Base-by-base conservation (phyloP, 2,113 vertebrate species). In the Mus musculus region DNA sequence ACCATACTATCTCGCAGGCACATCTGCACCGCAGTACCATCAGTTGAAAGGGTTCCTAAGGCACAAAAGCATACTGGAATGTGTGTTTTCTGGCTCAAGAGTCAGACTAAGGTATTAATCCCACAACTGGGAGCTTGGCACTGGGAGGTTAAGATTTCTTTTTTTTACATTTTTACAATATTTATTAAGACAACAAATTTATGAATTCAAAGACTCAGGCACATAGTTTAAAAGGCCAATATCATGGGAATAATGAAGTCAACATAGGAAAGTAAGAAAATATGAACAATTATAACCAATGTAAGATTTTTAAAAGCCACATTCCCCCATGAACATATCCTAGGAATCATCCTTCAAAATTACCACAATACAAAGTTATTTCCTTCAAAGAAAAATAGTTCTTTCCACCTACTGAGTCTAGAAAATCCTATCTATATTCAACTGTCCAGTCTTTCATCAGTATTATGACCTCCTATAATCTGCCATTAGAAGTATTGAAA, bases 111-210 rank as follows among this genome's bases (percentile, higher is more conserved):
- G 73, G 82, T 54, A 95, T 72, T 39, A 65, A 93, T 88, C 28
- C 59, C 39, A 86, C 46, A 90, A 9, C n/a, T 77, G 22, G 59
- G n/a, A 88, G 9, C 4, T 72, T 90, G 52, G 81, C 63, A 81
- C 75, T n/a, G 10, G 30, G 85, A 95, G 26, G n/a, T 88, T 76
- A 49, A 49, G 49, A 49, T 49, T 49, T 49, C 42, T 3, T 49
- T 7, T 49, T 49, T 49, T 7, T 49, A 98, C 65, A 85, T 98
- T 98, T 99, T 98, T 98, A 98, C 98, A 98, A 94, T 96, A 98
- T 99, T 99, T 99, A 99, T 99, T 99, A 98, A 98, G 98, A 98
- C 98, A 98, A 98, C 98, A 98, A 98, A 98, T 99, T 98, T 98
- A 98, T 98, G 99, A 99, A 98, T 98, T 98, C 97, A 98, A 98